Evolutionary conservation across 2,113 vertebrate species (phyloP), one percentile per base, ranked within the genome.

Genomic region (Hemibagrus wyckioides): DNA sequence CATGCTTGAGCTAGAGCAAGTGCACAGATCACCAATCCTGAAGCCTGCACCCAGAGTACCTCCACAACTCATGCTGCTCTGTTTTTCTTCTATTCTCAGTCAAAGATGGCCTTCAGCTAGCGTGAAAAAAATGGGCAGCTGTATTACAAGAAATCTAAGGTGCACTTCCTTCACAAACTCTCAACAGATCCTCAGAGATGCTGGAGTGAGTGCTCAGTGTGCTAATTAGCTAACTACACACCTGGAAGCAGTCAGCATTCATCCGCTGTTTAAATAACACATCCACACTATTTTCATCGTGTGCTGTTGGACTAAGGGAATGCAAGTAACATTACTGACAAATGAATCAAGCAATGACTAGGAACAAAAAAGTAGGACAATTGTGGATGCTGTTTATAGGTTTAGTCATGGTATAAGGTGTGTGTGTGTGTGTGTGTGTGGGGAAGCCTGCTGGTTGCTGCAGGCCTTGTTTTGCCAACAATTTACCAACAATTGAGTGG

Each of bases 401-500:
- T 33, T 33, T 33, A 9, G n/a, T 77, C 15, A 13, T 5, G 39
- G 19, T 44, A 13, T 19, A 19, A 21, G 67, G 82, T 44, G 85
- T 79, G 59, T 83, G 67, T 69, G 52, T 23, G 56, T 73, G 79
- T 57, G 82, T 85, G 69, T 77, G 73, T 85, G 80, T 80, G 89
- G 91, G 89, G 39, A 86, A 83, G 90, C 89, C 80, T 28, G 82
- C 85, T 87, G 90, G 81, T 90, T 86, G 92, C 96, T 91, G 92
- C 90, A 76, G 94, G 94, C 91, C 87, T 90, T 87, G 87, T 94
- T 93, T 95, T 92, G 89, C 92, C 87, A 91, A 92, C 93, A 92
- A 92, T 96, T 96, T 95, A 95, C 89, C 92, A 91, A 50, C 91
- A 90, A 94, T 94, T 94, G 92, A 80, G 93, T 91, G 91, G 92